These are phyloP conservation scores for Pangasius larnaudii DNA, from an alignment of 2,797 vertebrate genomes.

Conservation along the genomic window DNA sequence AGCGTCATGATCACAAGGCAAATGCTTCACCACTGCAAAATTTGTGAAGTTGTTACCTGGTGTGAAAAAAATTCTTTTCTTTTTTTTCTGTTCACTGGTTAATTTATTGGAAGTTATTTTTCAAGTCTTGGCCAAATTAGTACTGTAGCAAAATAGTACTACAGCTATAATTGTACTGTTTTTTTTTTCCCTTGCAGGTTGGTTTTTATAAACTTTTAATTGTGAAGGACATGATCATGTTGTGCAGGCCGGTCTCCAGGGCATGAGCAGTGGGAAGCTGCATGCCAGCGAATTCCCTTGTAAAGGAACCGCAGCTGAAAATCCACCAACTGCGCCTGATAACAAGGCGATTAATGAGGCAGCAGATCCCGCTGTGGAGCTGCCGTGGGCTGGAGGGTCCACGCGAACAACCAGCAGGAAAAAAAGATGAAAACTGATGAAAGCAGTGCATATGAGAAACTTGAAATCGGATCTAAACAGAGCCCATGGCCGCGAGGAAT, in stretches of 20 bases:
- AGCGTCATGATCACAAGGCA: background rate
- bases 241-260: background rate
- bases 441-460: background rate
- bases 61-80: background rate
- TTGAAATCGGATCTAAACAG: background rate
- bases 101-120: background rate
- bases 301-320: slow-evolving; percentile 16
- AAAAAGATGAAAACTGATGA: background rate
- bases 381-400: slow-evolving; percentile 14
- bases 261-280: background rate
- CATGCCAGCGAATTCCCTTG: slow-evolving; percentile 5
- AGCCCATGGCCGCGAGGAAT: background rate
- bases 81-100: background rate
- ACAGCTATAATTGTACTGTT: background rate
- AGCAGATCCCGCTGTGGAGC: slow-evolving; percentile 19
- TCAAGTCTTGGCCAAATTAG: background rate
- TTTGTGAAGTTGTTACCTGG: background rate
- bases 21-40: background rate
- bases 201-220: background rate
- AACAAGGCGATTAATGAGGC: slow-evolving; percentile 34
- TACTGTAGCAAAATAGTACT: no score
- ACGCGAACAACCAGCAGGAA: background rate
- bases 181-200: background rate
- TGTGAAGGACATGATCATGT: background rate
- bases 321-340: slow-evolving; percentile 27